Conservation (phyloP, 1,140 invertebrate species). For the Bathynomus jamesi region DNA sequence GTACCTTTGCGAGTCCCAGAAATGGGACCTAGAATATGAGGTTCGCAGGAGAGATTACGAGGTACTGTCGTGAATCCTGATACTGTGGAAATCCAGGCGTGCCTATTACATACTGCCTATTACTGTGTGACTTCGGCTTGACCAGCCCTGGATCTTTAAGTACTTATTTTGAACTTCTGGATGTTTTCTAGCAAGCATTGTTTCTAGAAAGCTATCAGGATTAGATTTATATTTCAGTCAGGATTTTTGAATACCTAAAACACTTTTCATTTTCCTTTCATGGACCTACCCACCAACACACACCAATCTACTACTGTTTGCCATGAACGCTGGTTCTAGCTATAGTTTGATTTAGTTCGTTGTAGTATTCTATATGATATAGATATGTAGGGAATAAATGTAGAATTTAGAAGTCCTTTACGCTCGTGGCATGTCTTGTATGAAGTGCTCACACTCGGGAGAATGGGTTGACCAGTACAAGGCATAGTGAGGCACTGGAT, state of each 20-base stretch:
- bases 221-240: no score
- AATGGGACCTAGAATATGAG: constrained; percentile 99
- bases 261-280: no score
- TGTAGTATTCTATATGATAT: background rate
- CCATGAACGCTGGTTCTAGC: background rate
- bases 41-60: constrained; percentile 96
- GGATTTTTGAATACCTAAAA: no score
- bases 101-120: background rate
- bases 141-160: constrained; percentile 29
- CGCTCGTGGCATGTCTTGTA: constrained; percentile 28
- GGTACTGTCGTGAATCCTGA: constrained; percentile 54
- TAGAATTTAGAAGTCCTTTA: constrained; percentile 8
- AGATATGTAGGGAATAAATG: constrained; percentile 6
- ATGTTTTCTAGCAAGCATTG: no score
- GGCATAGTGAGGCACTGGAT: background rate
- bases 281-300: background rate
- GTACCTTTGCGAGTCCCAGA: constrained; percentile 93
- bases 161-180: no score
- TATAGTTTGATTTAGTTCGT: background rate
- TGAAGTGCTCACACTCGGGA: constrained; percentile 30
- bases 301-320: background rate
- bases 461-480: constrained; percentile 23
- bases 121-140: constrained; percentile 15
- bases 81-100: background rate
- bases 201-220: no score